Conservation (phyloP, 2,113 vertebrate species). For the Saccopteryx bilineata region DNA sequence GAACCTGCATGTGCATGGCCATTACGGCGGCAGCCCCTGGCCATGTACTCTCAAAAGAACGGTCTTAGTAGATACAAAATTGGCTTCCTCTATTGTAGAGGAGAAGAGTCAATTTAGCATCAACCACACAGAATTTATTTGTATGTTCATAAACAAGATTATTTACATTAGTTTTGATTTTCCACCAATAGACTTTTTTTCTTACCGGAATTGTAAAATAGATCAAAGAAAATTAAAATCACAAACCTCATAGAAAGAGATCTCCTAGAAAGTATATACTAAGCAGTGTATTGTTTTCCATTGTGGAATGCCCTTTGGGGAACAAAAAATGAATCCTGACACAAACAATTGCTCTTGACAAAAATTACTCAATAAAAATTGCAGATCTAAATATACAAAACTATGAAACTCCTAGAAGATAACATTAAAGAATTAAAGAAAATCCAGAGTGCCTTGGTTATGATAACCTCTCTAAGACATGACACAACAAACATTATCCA, state of each 20-base stretch:
- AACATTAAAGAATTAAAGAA: background rate
- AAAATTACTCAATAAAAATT: background rate
- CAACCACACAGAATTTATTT: background rate
- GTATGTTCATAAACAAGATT: background rate
- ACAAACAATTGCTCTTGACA: background rate
- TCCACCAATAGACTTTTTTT: background rate
- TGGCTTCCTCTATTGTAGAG: background rate
- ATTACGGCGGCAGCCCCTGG: too few species aligned
- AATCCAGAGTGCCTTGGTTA: background rate
- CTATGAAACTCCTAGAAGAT: background rate
- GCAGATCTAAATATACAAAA: background rate
- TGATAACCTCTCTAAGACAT: background rate
- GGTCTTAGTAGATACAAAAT: background rate
- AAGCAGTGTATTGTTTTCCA: background rate
- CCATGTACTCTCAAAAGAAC: background rate
- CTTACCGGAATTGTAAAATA: background rate
- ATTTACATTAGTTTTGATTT: background rate
- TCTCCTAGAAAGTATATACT: background rate
- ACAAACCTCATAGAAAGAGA: background rate
- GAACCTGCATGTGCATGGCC: too few species aligned
- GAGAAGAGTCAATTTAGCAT: background rate
- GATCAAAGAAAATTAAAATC: conserved; percentile 24
- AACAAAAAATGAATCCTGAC: background rate
- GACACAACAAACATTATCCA: background rate
- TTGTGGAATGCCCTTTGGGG: background rate